phyloP scores from a whole-genome alignment of 2,888 invertebrate genomes.

The Lasioglossum villosulum region DNA sequence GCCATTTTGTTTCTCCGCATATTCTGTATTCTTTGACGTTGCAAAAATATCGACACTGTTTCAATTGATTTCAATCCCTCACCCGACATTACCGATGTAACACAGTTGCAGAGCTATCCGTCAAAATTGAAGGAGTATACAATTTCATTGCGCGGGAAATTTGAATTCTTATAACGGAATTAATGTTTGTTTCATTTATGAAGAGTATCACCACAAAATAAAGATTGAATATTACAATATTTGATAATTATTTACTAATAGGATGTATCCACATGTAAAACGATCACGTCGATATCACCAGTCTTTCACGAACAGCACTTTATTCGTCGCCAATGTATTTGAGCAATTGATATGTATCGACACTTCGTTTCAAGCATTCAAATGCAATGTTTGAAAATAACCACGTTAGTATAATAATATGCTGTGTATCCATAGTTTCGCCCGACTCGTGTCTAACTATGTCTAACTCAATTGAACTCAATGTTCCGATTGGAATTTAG shows the following conservation, averaged over 20 bases:
- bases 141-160: not conserved
- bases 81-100: not conserved
- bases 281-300: not conserved
- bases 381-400: not conserved
- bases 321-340: not conserved
- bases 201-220: not conserved
- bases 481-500: no score
- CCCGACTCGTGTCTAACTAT: constrained; percentile 22
- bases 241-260: not conserved
- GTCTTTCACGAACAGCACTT: not conserved
- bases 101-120: not conserved
- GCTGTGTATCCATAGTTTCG: not conserved
- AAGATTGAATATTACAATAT: not conserved
- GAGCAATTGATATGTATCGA: not conserved
- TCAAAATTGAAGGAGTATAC: not conserved
- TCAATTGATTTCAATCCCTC: not conserved
- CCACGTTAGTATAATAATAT: not conserved
- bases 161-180: not conserved
- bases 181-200: not conserved
- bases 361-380: not conserved
- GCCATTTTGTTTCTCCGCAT: not conserved
- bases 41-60: not conserved
- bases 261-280: not conserved
- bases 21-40: not conserved
- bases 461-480: no score